Evolutionary conservation across 2,797 vertebrate genomes (phyloP), one percentile per base, ranked within the genome.

Genomic region (Poliocrania exsul): DNA sequence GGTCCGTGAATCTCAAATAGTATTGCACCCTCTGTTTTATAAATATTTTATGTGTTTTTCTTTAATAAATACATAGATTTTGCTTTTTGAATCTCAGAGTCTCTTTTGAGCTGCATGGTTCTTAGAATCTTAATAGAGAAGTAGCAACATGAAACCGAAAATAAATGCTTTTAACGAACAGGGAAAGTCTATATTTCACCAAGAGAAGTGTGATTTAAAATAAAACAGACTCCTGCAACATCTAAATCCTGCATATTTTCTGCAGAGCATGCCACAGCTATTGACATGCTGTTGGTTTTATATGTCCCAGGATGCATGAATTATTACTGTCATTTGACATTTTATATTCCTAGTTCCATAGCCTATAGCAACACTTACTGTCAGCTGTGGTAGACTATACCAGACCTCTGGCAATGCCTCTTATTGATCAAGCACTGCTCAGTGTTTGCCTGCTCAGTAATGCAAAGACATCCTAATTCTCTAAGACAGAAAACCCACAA

Each of bases 241-340:
- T 95, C 93, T 95, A 95, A 95, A 96, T 94, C 92, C 86, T 74
- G 95, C 94, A 90, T 93, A 81, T 96, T 96, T 98, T 95, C 92
- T 92, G 84, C 90, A 94, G 92, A 97, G 94, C 72, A 40, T 69
- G 88, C 86, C 96, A 92, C 92, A 94, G 86, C 86, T 97, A 97
- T 95, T 96, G 97, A 97, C 95, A 92, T 81, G 86, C 95, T 95
- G 74, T 95, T 97, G 91, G 95, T 94, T 98, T 97, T 98, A 94
- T 94, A 86, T 21, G 87, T 97, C 94, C 96, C 96, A 94, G 91
- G 95, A 97, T 95, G 75, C 97, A 97, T 97, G 96, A 98, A 97
- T 98, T 98, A 97, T 97, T 98, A 95, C 93, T 96, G 93, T 86
- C 84, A 57, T 95, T 97, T 90, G 90, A 97, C 97, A 96, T 97